A percentile compares a stretch with the other conserved stretches of the same genome.
Evolutionary conservation across 2,888 invertebrate genomes (phyloP).

Genomic region (Mellilla xanthometata): DNA sequence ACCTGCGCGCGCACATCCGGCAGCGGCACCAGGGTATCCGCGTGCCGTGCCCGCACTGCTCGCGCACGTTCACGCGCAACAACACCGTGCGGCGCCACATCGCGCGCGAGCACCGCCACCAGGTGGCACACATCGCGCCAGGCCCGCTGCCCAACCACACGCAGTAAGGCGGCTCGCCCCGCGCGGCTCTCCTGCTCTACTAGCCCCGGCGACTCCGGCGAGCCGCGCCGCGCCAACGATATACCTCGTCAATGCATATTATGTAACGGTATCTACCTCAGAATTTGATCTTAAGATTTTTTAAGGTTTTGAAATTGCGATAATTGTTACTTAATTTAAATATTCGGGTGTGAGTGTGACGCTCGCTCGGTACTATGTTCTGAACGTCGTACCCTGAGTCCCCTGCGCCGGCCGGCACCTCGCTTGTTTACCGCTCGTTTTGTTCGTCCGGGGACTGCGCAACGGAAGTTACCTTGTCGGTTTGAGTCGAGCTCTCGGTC

Average conservation of each 20-base stretch:
- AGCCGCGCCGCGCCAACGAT: conserved; percentile 64
- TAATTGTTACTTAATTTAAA: conserved; percentile 79
- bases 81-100: conserved; percentile 96
- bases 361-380: conserved; percentile 74
- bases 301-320: conserved; percentile 74
- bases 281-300: conserved; percentile 79
- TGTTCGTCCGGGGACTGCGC: conserved; percentile 72
- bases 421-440: conserved; percentile 51
- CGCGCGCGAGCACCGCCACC: conserved; percentile 93
- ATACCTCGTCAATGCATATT: conserved; percentile 79
- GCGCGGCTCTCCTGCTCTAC: too few relatives aligned
- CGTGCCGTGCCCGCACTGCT: conserved; percentile 95
- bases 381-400: conserved; percentile 66
- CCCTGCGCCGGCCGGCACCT: conserved; percentile 57
- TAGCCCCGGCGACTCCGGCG: too few relatives aligned
- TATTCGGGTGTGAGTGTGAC: conserved; percentile 69
- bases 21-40: conserved; percentile 96
- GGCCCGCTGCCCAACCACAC: conserved; percentile 84
- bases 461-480: conserved; percentile 72
- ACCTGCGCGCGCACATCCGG: conserved; percentile 94
- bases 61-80: conserved; percentile 95
- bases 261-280: conserved; percentile 79
- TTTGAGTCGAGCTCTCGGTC: conserved; percentile 71
- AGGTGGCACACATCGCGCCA: conserved; percentile 85
- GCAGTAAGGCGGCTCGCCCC: conserved; percentile 73